Conservation (phyloP, 1,140 invertebrate genomes). For the Drosophila willistoni region DNA sequence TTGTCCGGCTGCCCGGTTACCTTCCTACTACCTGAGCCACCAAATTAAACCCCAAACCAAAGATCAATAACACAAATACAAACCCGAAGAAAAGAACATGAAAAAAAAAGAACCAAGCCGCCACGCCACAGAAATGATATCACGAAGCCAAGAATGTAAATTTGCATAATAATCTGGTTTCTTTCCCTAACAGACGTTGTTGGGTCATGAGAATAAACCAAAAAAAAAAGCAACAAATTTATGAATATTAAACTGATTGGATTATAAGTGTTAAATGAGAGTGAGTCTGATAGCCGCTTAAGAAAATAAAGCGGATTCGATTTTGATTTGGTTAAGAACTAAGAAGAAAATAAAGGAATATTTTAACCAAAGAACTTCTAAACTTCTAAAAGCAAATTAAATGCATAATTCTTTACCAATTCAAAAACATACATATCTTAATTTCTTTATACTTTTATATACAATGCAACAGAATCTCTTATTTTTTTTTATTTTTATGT, state of each 20-base stretch:
- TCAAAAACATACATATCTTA: no score
- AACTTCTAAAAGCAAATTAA: no score
- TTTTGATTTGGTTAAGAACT: neutral
- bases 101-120: conserved; percentile 11
- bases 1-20: neutral
- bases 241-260: conserved; percentile 32
- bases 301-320: conserved; percentile 33
- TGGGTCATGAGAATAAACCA: neutral
- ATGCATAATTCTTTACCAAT: no score
- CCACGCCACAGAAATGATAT: conserved; percentile 49
- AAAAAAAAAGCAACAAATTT: conserved; percentile 23
- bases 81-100: conserved; percentile 32
- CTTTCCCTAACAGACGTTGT: neutral
- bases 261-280: conserved; percentile 55
- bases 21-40: conserved; percentile 60
- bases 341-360: neutral
- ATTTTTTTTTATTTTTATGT: neutral
- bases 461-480: neutral
- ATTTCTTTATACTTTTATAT: no score
- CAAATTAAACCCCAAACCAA: conserved; percentile 70
- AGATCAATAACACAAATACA: conserved; percentile 60
- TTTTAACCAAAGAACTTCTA: neutral
- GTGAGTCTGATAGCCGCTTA: conserved; percentile 43
- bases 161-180: conserved; percentile 78
- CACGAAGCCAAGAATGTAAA: conserved; percentile 58